phyloP scores from a whole-genome alignment of 2,113 vertebrate genomes.

The Hyaena hyaena region DNA sequence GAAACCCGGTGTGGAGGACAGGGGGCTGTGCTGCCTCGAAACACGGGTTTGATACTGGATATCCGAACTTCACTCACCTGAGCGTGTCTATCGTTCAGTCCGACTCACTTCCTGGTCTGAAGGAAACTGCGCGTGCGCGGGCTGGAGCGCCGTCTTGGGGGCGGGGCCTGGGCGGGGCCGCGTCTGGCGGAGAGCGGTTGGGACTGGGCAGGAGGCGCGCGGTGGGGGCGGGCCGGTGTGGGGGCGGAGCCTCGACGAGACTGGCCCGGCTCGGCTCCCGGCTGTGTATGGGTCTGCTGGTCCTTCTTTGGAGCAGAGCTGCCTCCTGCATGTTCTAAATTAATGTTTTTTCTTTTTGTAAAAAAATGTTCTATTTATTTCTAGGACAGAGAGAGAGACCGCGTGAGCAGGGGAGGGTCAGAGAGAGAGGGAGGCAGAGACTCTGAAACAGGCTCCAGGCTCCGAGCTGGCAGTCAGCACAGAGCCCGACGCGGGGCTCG shows the following conservation, averaged over 20 bases:
- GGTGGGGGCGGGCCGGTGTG: not conserved
- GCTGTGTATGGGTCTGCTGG: not conserved
- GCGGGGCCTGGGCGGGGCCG: too few relatives aligned
- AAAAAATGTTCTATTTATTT: too few relatives aligned
- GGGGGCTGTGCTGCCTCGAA: not conserved
- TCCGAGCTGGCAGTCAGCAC: too few relatives aligned
- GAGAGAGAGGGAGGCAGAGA: too few relatives aligned
- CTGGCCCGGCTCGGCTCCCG: rapidly evolving
- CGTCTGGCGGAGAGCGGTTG: not conserved
- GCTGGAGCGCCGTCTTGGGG: rapidly evolving
- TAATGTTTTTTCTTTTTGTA: not conserved
- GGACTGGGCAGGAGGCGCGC: not conserved
- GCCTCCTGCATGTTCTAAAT: not conserved
- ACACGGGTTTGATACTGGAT: not conserved
- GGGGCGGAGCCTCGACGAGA: not conserved
- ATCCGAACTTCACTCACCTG: too few relatives aligned
- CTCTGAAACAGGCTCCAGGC: too few relatives aligned
- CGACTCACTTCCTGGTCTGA: not conserved
- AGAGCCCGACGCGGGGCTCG: too few relatives aligned
- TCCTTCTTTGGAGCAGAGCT: not conserved
- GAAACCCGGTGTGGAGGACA: too few relatives aligned
- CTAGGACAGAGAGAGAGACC: too few relatives aligned
- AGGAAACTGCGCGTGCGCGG: not conserved
- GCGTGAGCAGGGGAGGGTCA: too few relatives aligned
- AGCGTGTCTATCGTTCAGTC: rapidly evolving